Evolutionary conservation across 53 echinoderm and acorn worm species (phyloP).

Genomic region (Temnopleurus reevesii): DNA sequence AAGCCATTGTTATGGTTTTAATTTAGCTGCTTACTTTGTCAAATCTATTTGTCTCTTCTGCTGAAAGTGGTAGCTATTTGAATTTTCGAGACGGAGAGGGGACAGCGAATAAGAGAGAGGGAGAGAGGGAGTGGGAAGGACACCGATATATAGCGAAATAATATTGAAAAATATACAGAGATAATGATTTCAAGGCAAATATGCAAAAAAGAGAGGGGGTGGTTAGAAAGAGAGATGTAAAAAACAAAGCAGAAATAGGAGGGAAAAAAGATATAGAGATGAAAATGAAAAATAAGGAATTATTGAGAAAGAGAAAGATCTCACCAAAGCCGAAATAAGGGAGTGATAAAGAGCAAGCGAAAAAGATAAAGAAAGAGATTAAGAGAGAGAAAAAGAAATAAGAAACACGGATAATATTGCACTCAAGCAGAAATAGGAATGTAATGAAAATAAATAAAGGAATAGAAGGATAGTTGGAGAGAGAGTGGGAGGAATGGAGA

Average conservation of each 20-base stretch:
- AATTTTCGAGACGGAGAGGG: neutral
- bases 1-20: neutral
- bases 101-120: neutral
- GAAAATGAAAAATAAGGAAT: neutral
- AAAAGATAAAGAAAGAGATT: no score
- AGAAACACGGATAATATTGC: no score
- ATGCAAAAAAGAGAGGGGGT: neutral
- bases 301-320: no score
- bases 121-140: neutral
- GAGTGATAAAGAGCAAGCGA: no score
- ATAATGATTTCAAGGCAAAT: no score
- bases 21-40: neutral
- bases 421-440: no score
- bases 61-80: neutral
- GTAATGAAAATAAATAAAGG: no score
- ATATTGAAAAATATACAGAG: no score
- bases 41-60: neutral
- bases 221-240: neutral
- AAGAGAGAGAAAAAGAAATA: no score
- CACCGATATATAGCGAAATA: neutral
- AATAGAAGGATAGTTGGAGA: no score
- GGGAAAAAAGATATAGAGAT: neutral
- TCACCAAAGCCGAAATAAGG: no score
- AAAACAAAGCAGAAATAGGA: neutral
- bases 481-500: no score